phyloP scores from a whole-genome alignment of 1,140 invertebrate genomes.

The Magallana angulata region DNA sequence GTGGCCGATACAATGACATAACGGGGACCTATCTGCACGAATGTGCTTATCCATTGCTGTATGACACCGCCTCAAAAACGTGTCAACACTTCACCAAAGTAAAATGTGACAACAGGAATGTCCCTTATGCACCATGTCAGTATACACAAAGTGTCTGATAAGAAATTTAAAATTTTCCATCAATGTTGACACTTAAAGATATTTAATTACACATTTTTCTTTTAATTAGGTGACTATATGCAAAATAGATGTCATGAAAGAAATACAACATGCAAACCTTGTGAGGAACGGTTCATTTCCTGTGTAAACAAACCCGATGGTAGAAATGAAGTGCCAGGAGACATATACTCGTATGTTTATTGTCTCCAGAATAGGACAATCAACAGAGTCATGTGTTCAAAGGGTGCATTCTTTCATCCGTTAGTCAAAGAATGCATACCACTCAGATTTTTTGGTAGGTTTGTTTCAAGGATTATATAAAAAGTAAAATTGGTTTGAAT shows the following conservation, averaged over 20 bases:
- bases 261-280: constrained; percentile 39
- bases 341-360: constrained; percentile 38
- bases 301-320: constrained; percentile 45
- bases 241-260: constrained; percentile 40
- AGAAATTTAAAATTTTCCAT: background rate
- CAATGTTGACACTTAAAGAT: background rate
- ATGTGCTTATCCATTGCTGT: constrained; percentile 50
- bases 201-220: background rate
- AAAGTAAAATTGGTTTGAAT: too few species aligned
- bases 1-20: constrained; percentile 34
- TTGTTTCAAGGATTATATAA: background rate
- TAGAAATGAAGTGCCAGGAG: constrained; percentile 20
- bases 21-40: constrained; percentile 51
- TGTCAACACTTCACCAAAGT: constrained; percentile 50
- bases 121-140: constrained; percentile 51
- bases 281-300: constrained; percentile 29
- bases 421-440: constrained; percentile 45
- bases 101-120: constrained; percentile 40
- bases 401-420: constrained; percentile 44
- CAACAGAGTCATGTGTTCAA: constrained; percentile 39
- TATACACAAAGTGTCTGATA: background rate
- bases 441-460: constrained; percentile 46
- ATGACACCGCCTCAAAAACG: constrained; percentile 40
- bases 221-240: constrained; percentile 48
- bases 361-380: constrained; percentile 50